A percentile compares a stretch with the other conserved stretches of the same genome.
Conservation (phyloP, 2,113 vertebrate species). For the Oncorhynchus masou region DNA sequence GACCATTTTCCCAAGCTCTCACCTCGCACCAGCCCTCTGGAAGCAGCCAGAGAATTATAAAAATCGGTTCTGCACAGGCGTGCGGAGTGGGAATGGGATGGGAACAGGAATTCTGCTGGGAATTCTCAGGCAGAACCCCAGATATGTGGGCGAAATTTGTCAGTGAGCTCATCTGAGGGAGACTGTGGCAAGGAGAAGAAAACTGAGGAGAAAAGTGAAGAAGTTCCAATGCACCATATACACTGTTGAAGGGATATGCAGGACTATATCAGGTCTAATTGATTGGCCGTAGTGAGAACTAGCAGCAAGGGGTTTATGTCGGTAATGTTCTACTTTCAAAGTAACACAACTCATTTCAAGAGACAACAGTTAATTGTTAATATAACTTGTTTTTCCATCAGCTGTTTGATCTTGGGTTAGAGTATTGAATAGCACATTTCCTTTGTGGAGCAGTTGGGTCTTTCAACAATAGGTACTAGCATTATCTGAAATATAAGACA, state of each 20-base stretch:
- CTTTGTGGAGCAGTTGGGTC: conserved; percentile 26
- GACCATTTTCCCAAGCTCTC: conserved; percentile 73
- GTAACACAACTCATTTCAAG: neutral
- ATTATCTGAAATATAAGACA: conserved; percentile 27
- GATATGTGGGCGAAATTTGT: conserved; percentile 44
- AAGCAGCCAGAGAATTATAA: conserved; percentile 59
- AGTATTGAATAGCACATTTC: conserved; percentile 20
- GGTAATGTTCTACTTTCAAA: conserved; percentile 21
- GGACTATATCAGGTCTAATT: neutral
- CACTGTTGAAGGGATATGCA: neutral
- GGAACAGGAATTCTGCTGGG: conserved; percentile 47
- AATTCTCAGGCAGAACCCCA: conserved; percentile 51
- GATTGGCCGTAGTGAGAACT: conserved; percentile 33
- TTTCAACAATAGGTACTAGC: conserved; percentile 23
- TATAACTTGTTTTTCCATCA: too few relatives aligned
- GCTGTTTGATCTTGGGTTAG: neutral
- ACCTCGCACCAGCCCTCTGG: conserved; percentile 50
- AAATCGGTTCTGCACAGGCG: conserved; percentile 57
- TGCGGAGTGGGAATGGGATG: conserved; percentile 40
- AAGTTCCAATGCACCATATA: neutral
- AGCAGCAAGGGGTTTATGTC: conserved; percentile 43
- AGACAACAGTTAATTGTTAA: conserved; percentile 36
- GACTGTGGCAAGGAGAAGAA: conserved; percentile 19
- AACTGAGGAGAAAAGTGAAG: neutral
- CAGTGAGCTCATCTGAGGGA: conserved; percentile 37